Evolutionary conservation across 1,140 invertebrate species (phyloP), one percentile per base, ranked within the genome.

Genomic region (Pseudomyrmex sp.): DNA sequence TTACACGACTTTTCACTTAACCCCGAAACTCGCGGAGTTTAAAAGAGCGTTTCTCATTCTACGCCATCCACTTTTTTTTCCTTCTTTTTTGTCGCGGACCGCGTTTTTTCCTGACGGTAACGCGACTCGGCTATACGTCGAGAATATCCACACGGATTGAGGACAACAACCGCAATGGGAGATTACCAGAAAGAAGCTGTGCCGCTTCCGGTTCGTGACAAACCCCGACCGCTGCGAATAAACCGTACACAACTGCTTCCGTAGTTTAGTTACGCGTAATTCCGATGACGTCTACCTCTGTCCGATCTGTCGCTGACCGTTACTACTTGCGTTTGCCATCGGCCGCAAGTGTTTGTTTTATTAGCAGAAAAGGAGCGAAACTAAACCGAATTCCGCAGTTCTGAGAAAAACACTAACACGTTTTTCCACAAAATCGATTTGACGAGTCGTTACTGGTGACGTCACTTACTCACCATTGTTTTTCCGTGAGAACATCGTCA

Each of bases 1-100:
- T 91, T 88, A 92, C 88, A 92, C 72, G 90, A 90, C 86, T 92
- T 88, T 91, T 91, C 89, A 89, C 91, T 91, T 89, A 91, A 82
- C 77, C 82, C 76, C 35, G 66, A 86, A 86, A 80, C 20, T 69
- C 44, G 70, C 12, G 12, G 54, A 83, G 82, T 88, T 90, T 90
- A 84, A 88, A 86, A 90, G 56, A 73, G 46, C 70, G 63, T 12
- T 15, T 8, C 48, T 56, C 50, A 46, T 73, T 75, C 76, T 72
- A 58, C 54, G 35, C 50, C 13, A 15, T 2, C n/a, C 48, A 54
- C 20, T n/a, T n/a, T n/a, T 66, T 46, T 75, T 50, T 9, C 7
- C 15, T 18, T 18, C 50, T 65, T 75, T 26, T 10, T 46, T 58
- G 56, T 83, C 65, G 20, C 35, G 50, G 77, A 50, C 35, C 35